Conservation (phyloP, 2,113 vertebrate species). For the Sylvietta virens region DNA sequence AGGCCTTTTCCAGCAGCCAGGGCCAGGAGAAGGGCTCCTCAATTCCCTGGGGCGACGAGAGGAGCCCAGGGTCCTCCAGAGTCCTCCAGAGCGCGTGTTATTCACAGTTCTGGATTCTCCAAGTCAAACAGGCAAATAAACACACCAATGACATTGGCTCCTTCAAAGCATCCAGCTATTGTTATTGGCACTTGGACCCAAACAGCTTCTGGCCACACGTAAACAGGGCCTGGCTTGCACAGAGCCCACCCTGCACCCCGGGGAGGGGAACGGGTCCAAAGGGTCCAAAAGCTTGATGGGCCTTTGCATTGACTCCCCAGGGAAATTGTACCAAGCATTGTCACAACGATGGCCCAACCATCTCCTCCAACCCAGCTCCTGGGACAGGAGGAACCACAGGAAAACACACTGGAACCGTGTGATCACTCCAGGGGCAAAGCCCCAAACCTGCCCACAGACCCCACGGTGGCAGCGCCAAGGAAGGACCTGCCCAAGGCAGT, state of each 20-base stretch:
- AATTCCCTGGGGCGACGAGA: rapidly evolving
- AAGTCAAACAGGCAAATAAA: background rate
- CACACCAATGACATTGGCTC: background rate
- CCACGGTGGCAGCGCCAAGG: background rate
- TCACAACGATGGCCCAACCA: background rate
- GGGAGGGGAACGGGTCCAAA: background rate
- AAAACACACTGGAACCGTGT: background rate
- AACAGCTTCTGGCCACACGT: background rate
- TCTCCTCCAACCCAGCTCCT: background rate
- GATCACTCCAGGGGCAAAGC: background rate
- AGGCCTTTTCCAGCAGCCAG: background rate
- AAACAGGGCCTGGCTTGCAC: background rate
- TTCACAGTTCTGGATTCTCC: background rate
- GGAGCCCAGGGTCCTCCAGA: background rate
- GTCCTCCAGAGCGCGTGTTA: rapidly evolving
- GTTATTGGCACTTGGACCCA: background rate
- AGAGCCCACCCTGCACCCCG: background rate
- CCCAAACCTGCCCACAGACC: background rate
- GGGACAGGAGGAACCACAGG: background rate
- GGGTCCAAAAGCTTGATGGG: background rate
- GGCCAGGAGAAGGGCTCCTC: background rate
- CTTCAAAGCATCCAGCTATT: background rate
- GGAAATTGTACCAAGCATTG: background rate
- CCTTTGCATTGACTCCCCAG: background rate
- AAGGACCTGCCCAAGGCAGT: background rate